A percentile compares a stretch with the other conserved stretches of the same genome.
These are phyloP conservation scores for Athripsodes cinereus DNA, from an alignment of 2,888 invertebrate species.

Conservation along the genomic window DNA sequence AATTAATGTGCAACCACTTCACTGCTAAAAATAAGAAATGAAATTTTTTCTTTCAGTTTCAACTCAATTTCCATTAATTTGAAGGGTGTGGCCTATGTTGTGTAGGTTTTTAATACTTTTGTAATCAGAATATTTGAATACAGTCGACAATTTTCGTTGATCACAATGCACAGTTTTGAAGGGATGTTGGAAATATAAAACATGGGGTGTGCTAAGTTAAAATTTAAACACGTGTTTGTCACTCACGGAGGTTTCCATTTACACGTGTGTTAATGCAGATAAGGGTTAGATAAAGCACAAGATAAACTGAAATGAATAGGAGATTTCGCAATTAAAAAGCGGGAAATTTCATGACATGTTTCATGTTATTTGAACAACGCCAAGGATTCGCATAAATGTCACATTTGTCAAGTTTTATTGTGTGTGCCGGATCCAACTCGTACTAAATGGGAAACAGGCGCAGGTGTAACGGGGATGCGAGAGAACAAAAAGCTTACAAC, in stretches of 20 bases:
- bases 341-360: not conserved
- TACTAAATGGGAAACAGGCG: not conserved
- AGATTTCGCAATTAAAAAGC: slow-evolving; percentile 3
- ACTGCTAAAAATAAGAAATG: no score
- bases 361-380: not conserved
- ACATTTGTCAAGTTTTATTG: not conserved
- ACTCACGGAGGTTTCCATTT: not conserved
- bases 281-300: not conserved
- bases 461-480: not conserved
- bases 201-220: not conserved
- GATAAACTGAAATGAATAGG: slow-evolving; percentile 2
- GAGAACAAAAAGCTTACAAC: not conserved
- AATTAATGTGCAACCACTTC: no score
- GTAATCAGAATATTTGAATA: no score
- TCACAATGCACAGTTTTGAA: no score
- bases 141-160: no score
- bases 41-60: no score
- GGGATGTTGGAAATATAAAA: not conserved
- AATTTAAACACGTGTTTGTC: slow-evolving; percentile 7
- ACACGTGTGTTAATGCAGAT: not conserved
- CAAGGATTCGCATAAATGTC: not conserved
- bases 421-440: not conserved
- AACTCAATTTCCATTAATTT: no score
- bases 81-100: no score
- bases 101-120: no score